A percentile compares a stretch with the other conserved stretches of the same genome.
phyloP scores from a whole-genome alignment of 2,888 invertebrate genomes.

The Autographa pulchrina region DNA sequence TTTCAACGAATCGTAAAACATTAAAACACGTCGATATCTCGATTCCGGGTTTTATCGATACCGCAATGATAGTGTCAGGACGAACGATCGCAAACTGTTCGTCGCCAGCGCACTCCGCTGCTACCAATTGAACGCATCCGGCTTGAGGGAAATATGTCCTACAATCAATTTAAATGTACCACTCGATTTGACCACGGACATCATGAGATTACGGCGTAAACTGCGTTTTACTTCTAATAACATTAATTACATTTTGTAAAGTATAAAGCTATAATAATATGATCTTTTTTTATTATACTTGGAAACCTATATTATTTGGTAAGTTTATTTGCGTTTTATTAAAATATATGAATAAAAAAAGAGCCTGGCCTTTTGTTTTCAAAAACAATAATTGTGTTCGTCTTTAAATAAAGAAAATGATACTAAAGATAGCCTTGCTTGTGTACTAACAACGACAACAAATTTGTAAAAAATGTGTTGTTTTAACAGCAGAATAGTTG shows the following conservation, averaged over 20 bases:
- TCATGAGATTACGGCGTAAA: constrained; percentile 60
- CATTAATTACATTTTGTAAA: constrained; percentile 8
- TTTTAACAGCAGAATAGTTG: not conserved
- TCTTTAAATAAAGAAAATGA: too few relatives aligned
- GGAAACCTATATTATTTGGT: too few relatives aligned
- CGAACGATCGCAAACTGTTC: constrained; percentile 77
- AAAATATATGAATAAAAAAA: too few relatives aligned
- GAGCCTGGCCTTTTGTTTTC: too few relatives aligned
- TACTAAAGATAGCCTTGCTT: too few relatives aligned
- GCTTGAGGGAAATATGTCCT: constrained; percentile 88
- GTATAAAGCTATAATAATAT: too few relatives aligned
- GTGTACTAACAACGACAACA: too few relatives aligned
- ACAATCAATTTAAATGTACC: constrained; percentile 85
- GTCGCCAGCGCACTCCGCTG: constrained; percentile 76
- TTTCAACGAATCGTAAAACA: not conserved
- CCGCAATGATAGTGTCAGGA: constrained; percentile 66
- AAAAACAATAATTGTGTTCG: too few relatives aligned
- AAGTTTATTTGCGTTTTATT: too few relatives aligned
- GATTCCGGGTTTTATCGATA: constrained; percentile 44
- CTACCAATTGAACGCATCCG: constrained; percentile 88
- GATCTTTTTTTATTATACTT: too few relatives aligned
- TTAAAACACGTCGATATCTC: constrained; percentile 22
- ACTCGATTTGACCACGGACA: constrained; percentile 83
- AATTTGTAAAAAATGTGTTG: not conserved
- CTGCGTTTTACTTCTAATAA: constrained; percentile 32